Percentiles rank a stretch among this genome's conserved stretches.
These are phyloP conservation scores for Palaemon carinicauda DNA, from an alignment of 1,140 invertebrate genomes.

Conservation along the genomic window DNA sequence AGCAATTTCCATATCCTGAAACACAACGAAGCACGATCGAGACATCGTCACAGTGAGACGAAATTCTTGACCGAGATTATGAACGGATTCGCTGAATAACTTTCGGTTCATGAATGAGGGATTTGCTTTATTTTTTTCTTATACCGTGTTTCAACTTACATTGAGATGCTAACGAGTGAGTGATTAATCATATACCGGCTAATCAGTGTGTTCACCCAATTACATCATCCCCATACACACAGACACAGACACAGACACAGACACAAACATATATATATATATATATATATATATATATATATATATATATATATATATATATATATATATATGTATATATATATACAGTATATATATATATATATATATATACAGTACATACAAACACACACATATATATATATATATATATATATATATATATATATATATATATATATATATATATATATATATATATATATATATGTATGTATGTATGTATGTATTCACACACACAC, in stretches of 20 bases:
- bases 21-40: no score
- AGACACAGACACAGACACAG: not conserved
- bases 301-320: not conserved
- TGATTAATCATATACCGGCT: not conserved
- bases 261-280: not conserved
- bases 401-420: not conserved
- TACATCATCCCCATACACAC: not conserved
- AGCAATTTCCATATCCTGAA: not conserved
- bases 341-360: not conserved
- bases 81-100: no score
- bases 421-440: not conserved
- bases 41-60: no score
- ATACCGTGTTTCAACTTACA: not conserved
- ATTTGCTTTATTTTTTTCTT: not conserved
- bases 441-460: no score
- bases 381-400: not conserved
- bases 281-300: slow-evolving; percentile 3
- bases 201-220: no score
- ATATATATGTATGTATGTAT: not conserved
- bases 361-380: not conserved
- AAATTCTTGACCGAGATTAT: no score
- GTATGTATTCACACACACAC: not conserved
- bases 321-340: not conserved
- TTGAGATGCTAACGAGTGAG: not conserved
- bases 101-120: no score